Conservation (phyloP, 2,888 invertebrate species). For the Microplitis manilae region DNA sequence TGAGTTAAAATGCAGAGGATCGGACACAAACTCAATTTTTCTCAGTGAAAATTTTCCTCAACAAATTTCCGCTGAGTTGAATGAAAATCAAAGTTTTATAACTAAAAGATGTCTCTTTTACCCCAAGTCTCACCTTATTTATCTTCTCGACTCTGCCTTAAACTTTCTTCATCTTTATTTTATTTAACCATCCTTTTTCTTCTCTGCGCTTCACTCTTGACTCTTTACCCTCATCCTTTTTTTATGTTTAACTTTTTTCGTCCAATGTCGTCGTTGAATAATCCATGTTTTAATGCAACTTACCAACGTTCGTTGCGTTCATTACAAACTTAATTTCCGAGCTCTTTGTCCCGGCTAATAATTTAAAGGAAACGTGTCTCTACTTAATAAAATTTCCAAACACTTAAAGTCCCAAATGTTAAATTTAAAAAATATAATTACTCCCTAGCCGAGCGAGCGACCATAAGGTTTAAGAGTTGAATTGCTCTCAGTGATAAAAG, state of each 20-base stretch:
- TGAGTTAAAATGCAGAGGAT: not conserved
- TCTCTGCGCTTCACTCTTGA: not conserved
- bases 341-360: not conserved
- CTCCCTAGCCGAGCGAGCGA: not conserved
- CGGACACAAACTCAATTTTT: conserved; percentile 17
- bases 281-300: conserved; percentile 10
- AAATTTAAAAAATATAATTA: not conserved
- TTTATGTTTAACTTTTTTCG: not conserved
- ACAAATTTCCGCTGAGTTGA: conserved; percentile 9
- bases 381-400: not conserved
- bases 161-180: conserved; percentile 11
- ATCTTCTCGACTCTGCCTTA: conserved; percentile 14
- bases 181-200: not conserved
- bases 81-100: conserved; percentile 12
- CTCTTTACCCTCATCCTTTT: not conserved
- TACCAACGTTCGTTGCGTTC: conserved; percentile 5
- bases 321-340: not conserved
- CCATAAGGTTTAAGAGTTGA: not conserved
- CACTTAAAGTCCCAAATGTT: not conserved
- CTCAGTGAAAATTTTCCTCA: conserved; percentile 11
- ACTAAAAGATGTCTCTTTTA: conserved; percentile 14
- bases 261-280: not conserved
- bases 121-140: conserved; percentile 23
- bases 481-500: not conserved
- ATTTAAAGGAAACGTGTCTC: not conserved